Base-by-base conservation (phyloP, 1,140 invertebrate species). In the Tetragnatha versicolor region DNA sequence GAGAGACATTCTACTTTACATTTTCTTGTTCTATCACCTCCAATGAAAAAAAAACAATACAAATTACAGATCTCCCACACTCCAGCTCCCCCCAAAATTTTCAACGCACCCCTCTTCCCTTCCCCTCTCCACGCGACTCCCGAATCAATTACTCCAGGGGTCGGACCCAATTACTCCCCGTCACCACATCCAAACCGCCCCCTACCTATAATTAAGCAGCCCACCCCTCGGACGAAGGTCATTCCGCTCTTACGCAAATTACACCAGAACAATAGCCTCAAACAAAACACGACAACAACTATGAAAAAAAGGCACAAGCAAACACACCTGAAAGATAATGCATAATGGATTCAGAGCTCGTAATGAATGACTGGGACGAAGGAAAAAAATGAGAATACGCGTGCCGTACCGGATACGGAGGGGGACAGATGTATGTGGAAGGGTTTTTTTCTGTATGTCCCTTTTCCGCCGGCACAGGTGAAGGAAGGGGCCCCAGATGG, bases 381-480 rank as follows among this genome's bases (percentile, higher is more conserved):
- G 39, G 33, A 31, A 31, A 29, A 51, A 51, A 37, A 49, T 20
- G 5, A 2, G 20, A 22, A 12, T n/a, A 39, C 72, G 55, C 72
- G 72, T 75, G 72, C 55, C 58, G 31, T 63, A 75, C 72, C 72
- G 72, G 72, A 75, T 63, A 63, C 37, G 20, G n/a, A 37, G 22
- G 27, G 27, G 27, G 39, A 63, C 72, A 75, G 72, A 45, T 75
- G 72, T 27, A n/a, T n/a, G n/a, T n/a, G n/a, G n/a, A 75, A 35
- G 72, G 72, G 58, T 75, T 58, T 37, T 45, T 20, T 69, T 20
- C 31, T 37, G 12, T 20, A 17, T 31, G 42, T 31, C 45, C 37
- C 29, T 65, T 35, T 49, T 37, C 51, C 9, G 7, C 17, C 39
- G 7, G 65, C 14, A 75, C 72, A 75, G 72, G 72, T 75, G 72